Evolutionary conservation across 2,113 vertebrate species (phyloP).

Genomic region (Salminus brasiliensis): DNA sequence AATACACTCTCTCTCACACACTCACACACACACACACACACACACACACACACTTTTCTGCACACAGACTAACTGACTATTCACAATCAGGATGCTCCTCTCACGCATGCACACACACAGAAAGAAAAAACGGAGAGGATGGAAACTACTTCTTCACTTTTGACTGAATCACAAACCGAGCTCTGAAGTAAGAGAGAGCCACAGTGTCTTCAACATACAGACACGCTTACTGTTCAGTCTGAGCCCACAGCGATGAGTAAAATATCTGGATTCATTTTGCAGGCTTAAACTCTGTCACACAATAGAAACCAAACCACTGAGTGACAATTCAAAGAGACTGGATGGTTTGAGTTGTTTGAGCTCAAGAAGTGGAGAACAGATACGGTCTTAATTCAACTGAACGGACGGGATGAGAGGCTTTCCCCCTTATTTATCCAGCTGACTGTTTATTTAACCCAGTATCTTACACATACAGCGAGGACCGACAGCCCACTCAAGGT

Average conservation of each 20-base stretch:
- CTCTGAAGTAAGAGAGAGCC: neutral
- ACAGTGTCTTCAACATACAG: neutral
- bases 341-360: neutral
- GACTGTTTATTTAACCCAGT: constrained; percentile 42
- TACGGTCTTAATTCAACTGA: no score
- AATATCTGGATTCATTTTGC: constrained; percentile 12
- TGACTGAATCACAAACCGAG: neutral
- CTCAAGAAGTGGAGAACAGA: neutral
- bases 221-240: neutral
- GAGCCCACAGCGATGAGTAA: neutral
- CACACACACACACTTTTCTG: neutral
- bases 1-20: constrained; percentile 40
- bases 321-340: neutral
- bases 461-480: constrained; percentile 35
- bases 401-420: neutral
- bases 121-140: neutral
- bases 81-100: constrained; percentile 10
- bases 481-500: constrained; percentile 45
- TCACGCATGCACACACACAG: neutral
- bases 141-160: neutral
- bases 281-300: neutral
- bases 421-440: constrained; percentile 39
- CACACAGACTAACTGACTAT: neutral
- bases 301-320: neutral
- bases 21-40: constrained; percentile 7